Base-by-base conservation (phyloP, 2,888 invertebrate species). In the Drosophila yooni region DNA sequence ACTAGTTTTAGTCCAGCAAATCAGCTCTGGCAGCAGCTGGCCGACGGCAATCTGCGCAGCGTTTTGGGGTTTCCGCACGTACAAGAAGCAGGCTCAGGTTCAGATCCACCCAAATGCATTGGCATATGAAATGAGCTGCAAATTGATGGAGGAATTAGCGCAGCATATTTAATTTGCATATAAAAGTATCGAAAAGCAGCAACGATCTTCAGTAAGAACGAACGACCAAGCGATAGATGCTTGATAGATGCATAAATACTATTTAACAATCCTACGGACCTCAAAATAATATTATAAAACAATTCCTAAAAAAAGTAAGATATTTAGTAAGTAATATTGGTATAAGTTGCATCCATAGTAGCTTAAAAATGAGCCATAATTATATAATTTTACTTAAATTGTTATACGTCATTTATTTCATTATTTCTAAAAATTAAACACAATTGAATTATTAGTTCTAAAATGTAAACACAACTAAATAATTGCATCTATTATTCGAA, bases 131-230 rank as follows among this genome's bases (percentile, higher is more conserved):
- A 91, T 89, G 87, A 91, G 86, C 80, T 83, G 91, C 84, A 91
- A 90, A 90, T 90, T 89, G 90, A 79, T 82, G 90, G 73, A 83
- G 80, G 88, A 88, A 89, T 91, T 91, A 90, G 90, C 88, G 83
- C 74, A 76, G 88, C 75, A 89, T 90, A 86, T 88, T 86, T 83
- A 86, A 90, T 85, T 82, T 68, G 59, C 38, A 63, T 10, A n/a
- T 65, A 58, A 74, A 68, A 72, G 68, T 65, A 34, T 46, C 38
- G 1, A 53, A 51, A 59, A 46, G 21, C 51, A 59, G 51, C 40
- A n/a, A 13, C 5, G 53, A 63, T 68, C 63, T 43, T 64, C 43
- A 11, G 33, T 31, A 52, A 27, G 25, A 33, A 21, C 21, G 8
- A 25, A 46, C 4, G 2, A 8, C 21, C 13, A 8, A 15, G 15